Percentiles rank a stretch among this genome's conserved stretches.
Evolutionary conservation across 2,888 invertebrate genomes (phyloP).

Genomic region (Cecidostiba fungosa): DNA sequence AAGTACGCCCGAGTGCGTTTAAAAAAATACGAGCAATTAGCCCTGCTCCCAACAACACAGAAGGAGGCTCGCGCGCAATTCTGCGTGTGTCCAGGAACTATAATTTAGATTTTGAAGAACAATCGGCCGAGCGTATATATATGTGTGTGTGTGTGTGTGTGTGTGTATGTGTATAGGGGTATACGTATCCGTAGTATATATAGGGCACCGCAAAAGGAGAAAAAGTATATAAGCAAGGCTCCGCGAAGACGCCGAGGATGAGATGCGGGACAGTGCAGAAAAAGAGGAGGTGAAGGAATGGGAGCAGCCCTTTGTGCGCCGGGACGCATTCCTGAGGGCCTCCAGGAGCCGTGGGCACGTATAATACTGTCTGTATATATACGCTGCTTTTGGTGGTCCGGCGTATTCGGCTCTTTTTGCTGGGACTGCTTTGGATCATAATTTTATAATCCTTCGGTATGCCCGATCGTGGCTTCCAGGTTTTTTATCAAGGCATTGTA

Average conservation of each 20-base stretch:
- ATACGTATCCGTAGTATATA: neutral
- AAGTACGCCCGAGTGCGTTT: no score
- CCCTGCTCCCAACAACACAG: neutral
- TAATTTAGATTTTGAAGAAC: slow-evolving; percentile 59
- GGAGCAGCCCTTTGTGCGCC: slow-evolving; percentile 45
- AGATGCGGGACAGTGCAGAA: neutral
- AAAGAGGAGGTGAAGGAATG: slow-evolving; percentile 12
- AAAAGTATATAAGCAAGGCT: slow-evolving; percentile 40
- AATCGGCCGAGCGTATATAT: neutral
- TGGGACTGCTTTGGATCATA: slow-evolving; percentile 32
- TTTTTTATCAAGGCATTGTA: no score
- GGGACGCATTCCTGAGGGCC: slow-evolving; percentile 45
- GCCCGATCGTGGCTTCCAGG: neutral
- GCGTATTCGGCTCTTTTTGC: neutral
- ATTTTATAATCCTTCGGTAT: slow-evolving; percentile 42
- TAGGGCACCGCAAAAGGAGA: slow-evolving; percentile 35
- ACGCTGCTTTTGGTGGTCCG: neutral
- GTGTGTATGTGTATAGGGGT: no score
- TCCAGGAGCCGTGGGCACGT: neutral
- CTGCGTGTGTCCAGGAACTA: slow-evolving; percentile 31
- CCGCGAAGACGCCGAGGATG: slow-evolving; percentile 2
- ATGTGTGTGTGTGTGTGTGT: no score
- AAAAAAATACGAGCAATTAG: slow-evolving; percentile 27
- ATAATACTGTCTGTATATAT: neutral
- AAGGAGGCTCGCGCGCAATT: slow-evolving; percentile 2